Evolutionary conservation across 2,797 vertebrate genomes (phyloP), one percentile per base, ranked within the genome.

Genomic region (Melanotaenia boesemani): DNA sequence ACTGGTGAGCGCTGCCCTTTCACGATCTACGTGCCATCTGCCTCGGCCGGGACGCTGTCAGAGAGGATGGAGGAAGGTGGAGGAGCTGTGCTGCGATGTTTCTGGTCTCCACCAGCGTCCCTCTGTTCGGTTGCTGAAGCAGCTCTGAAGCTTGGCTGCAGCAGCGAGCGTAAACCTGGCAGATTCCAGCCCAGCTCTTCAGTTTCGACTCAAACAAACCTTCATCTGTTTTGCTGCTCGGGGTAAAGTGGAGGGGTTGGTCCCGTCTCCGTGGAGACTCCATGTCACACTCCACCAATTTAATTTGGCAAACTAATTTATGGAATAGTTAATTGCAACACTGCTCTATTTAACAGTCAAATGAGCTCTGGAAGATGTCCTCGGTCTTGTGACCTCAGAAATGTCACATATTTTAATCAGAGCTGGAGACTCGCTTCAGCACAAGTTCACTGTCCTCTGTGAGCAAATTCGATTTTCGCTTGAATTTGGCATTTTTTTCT

Each of bases 301-400:
- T 89, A 81, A 92, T 92, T 89, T 89, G 87, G 84, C 83, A 84
- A 86, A 83, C 84, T 89, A 91, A 91, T 92, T 93, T 91, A 88
- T 90, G 88, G 82, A 89, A 83, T 76, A 75, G 77, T 93, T 92
- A 90, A 91, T 92, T 91, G 89, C 89, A 84, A 89, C 82, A 78
- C 82, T 90, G 90, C 86, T 92, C 91, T 89, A 89, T 91, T 92
- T 93, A 92, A 90, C 85, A 89, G 84, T 91, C 87, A 92, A 90
- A 90, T 90, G 85, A 91, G 90, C 80, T 90, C 77, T 75, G 84
- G 80, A 88, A 88, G 84, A 82, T 69, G 77, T 85, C 75, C 81
- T 86, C 79, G 20, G 81, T 82, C 85, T 78, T 73, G 66, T 89
- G 89, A 90, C 89, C 91, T 87, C 64, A 79, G 74, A 77, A 86